Base-by-base conservation (phyloP, 2,888 invertebrate genomes). In the Timandra comae region DNA sequence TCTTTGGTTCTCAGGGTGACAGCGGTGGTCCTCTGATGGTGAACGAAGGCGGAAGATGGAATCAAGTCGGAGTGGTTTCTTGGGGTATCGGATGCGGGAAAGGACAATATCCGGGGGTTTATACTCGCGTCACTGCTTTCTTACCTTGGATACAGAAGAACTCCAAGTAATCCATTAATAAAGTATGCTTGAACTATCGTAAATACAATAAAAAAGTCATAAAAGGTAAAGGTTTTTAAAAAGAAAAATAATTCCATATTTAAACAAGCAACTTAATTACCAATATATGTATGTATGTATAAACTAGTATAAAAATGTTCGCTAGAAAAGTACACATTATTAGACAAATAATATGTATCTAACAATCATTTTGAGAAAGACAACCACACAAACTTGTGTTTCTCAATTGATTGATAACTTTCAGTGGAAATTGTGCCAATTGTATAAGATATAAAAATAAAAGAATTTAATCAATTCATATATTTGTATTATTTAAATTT, bases 61-160 rank as follows among this genome's bases (percentile, higher is more conserved):
- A 89, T 0, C 95, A 95, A 78, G 92, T 94, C 9, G 96, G 96
- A 31, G 90, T 96, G 29, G 96, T 96, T 10, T 95, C 95, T 7
- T 96, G 95, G 95, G 96, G 96, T 42, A 95, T 96, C 52, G 95
- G 95, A 21, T 96, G 96, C 66, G 95, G 95, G 34, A 95, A 95
- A 78, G 95, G 95, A 10, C 94, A 94, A 63, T 96, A 94, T 76
- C 96, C 95, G 0, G 96, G 96, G 8, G 96, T 96, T 2, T 96
- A 96, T 73, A 94, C 95, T 0, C 89, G 95, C 50, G 91, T 95
- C 38, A 92, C 94, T 27, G 88, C 91, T 50, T 93, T 95, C 85
- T 71, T 94, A 53, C 92, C 93, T 12, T 96, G 96, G 96, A 95
- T 96, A 61, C 88, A 88, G 57, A 95, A 94, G 75, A 95, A 96